Evolutionary conservation across 2,888 invertebrate species (phyloP).

Genomic region (Nomada hirtipes): DNA sequence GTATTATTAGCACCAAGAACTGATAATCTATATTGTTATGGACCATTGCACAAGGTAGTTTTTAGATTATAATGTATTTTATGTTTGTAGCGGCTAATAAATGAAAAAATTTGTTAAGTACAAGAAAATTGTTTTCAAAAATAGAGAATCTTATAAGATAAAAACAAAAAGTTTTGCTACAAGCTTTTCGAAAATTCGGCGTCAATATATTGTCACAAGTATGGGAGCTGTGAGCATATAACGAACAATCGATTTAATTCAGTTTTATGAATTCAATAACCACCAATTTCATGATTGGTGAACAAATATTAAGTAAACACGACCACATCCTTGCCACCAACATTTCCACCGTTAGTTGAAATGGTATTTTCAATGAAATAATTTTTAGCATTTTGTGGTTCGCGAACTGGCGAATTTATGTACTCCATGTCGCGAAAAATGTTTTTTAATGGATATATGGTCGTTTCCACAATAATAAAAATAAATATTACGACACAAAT

Average conservation of each 20-base stretch:
- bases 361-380: conserved; percentile 40
- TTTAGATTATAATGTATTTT: too few relatives aligned
- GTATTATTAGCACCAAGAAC: too few relatives aligned
- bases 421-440: neutral
- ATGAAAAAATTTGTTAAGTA: too few relatives aligned
- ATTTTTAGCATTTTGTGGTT: conserved; percentile 34
- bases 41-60: too few relatives aligned
- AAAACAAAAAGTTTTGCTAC: neutral
- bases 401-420: conserved; percentile 36
- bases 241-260: conserved; percentile 36
- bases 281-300: conserved; percentile 26
- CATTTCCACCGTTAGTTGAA: conserved; percentile 34
- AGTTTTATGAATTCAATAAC: conserved; percentile 1
- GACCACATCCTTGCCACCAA: conserved; percentile 34
- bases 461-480: too few relatives aligned
- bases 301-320: conserved; percentile 32
- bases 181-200: neutral
- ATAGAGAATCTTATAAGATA: neutral
- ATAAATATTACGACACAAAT: neutral
- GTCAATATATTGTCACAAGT: neutral
- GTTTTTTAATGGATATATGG: neutral
- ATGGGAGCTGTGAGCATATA: neutral
- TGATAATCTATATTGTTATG: too few relatives aligned
- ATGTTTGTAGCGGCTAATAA: too few relatives aligned
- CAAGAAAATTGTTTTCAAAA: too few relatives aligned